Evolutionary conservation across 2,113 vertebrate genomes (phyloP).

Genomic region (Trichechus manatus): DNA sequence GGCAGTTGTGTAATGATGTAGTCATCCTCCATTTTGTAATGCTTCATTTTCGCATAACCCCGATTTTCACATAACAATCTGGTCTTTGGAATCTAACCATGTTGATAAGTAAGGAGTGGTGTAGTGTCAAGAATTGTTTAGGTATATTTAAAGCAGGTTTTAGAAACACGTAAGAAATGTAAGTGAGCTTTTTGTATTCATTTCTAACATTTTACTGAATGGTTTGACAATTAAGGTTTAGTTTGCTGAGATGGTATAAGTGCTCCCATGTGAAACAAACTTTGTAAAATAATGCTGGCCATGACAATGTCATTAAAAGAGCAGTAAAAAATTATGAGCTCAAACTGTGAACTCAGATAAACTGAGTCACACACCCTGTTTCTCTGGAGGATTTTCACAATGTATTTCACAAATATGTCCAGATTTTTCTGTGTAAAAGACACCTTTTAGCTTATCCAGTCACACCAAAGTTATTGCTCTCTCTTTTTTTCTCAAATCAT

Average conservation of each 20-base stretch:
- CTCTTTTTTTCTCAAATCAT: neutral
- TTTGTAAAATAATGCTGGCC: neutral
- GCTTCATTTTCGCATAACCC: too few species aligned
- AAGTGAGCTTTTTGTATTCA: neutral
- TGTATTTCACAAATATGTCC: neutral
- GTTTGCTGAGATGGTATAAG: neutral
- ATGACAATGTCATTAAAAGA: neutral
- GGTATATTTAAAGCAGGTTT: neutral
- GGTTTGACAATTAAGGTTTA: neutral
- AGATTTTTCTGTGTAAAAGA: neutral
- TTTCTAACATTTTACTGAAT: neutral
- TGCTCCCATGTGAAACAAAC: neutral
- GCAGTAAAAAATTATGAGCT: neutral
- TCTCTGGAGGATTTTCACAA: neutral
- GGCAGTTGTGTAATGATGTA: too few species aligned
- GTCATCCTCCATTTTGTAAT: too few species aligned
- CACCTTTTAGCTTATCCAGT: neutral
- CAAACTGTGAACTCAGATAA: neutral
- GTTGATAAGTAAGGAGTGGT: too few species aligned
- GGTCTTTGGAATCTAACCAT: too few species aligned
- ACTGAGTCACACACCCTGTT: neutral
- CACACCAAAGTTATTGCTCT: neutral
- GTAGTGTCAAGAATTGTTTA: neutral
- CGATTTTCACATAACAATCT: too few species aligned
- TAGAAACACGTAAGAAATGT: neutral